Base-by-base conservation (phyloP, 1,140 invertebrate genomes). In the Protaetia brevitarsis region DNA sequence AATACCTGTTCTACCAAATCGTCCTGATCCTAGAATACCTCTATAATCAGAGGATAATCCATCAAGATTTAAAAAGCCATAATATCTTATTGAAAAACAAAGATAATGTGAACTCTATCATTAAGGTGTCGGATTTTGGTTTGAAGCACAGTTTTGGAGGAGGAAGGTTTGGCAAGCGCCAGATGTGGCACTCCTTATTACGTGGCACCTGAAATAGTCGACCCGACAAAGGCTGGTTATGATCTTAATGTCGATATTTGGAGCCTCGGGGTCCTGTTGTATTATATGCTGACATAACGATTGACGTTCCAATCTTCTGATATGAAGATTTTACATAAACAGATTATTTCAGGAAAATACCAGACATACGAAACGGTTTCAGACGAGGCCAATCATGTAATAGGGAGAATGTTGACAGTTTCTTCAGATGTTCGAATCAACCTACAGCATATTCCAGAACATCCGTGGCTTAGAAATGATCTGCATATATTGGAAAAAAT, bases 191-290 rank as follows among this genome's bases (percentile, higher is more conserved):
- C 94, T 1, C 89, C 90, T 0, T 82, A 88, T 61, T 96, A 95
- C 76, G 85, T 93, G 19, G 93, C 94, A 1, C 94, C 94, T 0
- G 95, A 96, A 81, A 86, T 96, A 37, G 77, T 95, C 0, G 70
- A 80, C 66, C 83, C 79, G 0, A 79, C 80, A 64, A 88, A 87
- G 37, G 75, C 73, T 7, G 66, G 75, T 10, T 96, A 95, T 74
- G 91, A 88, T 0, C 86, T 85, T 68, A 86, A 88, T 75, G 90
- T 95, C 0, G 94, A 97, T 78, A 87, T 94, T 7, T 97, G 94
- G 94, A 95, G 93, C 78, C 77, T 96, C 45, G 94, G 94, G 5
- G 92, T 96, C 0, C 92, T 97, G 68, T 82, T 96, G 2, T 97
- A 85, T 84, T 81, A 85, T 88, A 63, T 91, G 90, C 87, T 93